A percentile compares a stretch with the other conserved stretches of the same genome.
These are phyloP conservation scores for Leucoptera coffeella DNA, from an alignment of 2,888 invertebrate species.

Conservation along the genomic window DNA sequence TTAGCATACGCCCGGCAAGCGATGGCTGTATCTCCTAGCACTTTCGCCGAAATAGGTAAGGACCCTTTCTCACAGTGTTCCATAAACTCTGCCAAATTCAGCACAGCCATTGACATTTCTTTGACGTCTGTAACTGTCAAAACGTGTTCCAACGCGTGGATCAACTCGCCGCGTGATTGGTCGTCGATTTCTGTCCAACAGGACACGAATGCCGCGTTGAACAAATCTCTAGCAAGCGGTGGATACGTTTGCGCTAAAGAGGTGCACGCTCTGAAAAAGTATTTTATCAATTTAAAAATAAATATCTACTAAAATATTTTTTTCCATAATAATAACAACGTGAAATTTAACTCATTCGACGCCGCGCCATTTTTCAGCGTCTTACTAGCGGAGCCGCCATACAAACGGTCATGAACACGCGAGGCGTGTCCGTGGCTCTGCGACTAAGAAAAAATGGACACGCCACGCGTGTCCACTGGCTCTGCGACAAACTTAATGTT, in stretches of 20 bases:
- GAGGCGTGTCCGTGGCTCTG: no score
- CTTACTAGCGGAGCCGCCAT: no score
- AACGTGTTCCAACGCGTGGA: constrained; percentile 79
- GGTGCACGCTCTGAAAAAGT: constrained; percentile 70
- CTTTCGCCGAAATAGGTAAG: constrained; percentile 78
- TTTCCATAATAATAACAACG: no score
- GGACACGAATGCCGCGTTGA: constrained; percentile 97
- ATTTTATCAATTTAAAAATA: no score
- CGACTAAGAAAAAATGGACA: no score
- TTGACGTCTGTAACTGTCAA: constrained; percentile 87
- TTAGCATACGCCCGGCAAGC: constrained; percentile 75
- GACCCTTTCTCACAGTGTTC: constrained; percentile 98
- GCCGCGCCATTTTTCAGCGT: no score
- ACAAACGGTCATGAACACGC: no score
- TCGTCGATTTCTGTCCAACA: constrained; percentile 95
- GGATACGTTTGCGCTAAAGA: constrained; percentile 88
- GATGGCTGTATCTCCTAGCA: constrained; percentile 90
- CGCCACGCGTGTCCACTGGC: no score
- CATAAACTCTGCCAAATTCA: constrained; percentile 98
- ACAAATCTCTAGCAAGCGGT: constrained; percentile 87
- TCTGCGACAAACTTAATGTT: no score
- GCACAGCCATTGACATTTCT: constrained; percentile 88
- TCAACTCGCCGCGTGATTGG: constrained; percentile 75
- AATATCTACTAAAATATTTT: no score
- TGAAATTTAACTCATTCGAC: no score